Conservation (phyloP, 2,113 vertebrate genomes). For the Poecilia latipinna region DNA sequence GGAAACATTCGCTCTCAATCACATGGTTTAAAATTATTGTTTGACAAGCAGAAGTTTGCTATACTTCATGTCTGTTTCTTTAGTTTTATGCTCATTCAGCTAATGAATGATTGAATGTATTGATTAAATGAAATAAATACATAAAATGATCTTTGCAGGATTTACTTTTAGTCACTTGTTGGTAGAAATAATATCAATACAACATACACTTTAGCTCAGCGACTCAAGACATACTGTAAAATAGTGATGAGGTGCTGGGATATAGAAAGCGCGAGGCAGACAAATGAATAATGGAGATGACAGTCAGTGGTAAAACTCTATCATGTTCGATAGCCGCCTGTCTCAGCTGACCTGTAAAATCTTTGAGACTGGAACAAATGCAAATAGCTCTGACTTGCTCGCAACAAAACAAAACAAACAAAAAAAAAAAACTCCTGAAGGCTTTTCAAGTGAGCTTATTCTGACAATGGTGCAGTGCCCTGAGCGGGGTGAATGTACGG, state of each 20-base stretch:
- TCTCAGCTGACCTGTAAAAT: constrained; percentile 88
- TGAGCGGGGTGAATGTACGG: constrained; percentile 78
- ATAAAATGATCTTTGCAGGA: no score
- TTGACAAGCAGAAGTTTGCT: no score
- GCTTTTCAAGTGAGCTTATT: constrained; percentile 84
- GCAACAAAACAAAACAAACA: constrained; percentile 49
- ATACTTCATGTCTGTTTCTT: no score
- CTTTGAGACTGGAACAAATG: constrained; percentile 90
- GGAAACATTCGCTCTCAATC: no score
- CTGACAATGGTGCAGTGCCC: constrained; percentile 83
- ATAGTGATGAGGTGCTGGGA: constrained; percentile 1
- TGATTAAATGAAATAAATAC: no score
- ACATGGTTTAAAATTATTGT: no score
- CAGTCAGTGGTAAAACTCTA: constrained; percentile 34
- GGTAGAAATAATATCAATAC: no score
- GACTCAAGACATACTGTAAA: neutral
- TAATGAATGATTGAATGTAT: no score
- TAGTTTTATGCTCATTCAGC: no score
- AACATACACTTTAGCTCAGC: no score
- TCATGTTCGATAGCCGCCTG: constrained; percentile 67
- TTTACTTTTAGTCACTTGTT: no score
- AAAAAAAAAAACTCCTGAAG: constrained; percentile 75
- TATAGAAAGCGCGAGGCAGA: constrained; percentile 10
- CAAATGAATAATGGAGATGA: constrained; percentile 17
- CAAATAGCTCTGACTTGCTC: constrained; percentile 88